phyloP scores from a whole-genome alignment of 2,888 invertebrate genomes.

The Boloria euphrosyne region DNA sequence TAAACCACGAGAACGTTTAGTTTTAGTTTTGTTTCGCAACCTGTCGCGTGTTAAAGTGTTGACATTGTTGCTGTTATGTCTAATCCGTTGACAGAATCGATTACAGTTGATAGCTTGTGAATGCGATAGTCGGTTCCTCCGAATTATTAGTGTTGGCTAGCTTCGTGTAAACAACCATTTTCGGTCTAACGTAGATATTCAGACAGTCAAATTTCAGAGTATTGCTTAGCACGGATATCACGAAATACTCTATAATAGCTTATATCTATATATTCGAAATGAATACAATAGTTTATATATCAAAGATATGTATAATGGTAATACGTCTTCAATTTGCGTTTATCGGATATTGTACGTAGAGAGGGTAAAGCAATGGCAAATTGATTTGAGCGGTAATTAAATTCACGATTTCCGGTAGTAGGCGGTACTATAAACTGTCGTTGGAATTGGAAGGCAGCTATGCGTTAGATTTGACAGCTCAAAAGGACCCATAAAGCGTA shows the following conservation, averaged over 20 bases:
- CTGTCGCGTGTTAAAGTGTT: constrained; percentile 19
- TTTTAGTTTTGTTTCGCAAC: background rate
- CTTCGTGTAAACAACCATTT: background rate
- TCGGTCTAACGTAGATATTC: background rate
- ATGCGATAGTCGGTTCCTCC: constrained; percentile 2
- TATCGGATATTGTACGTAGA: too few relatives aligned
- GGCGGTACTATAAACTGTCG: background rate
- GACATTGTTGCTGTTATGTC: constrained; percentile 3
- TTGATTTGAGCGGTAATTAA: too few relatives aligned
- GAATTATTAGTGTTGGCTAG: constrained; percentile 3
- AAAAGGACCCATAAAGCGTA: background rate
- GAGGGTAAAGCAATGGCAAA: too few relatives aligned
- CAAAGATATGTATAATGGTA: too few relatives aligned
- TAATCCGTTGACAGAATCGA: constrained; percentile 15
- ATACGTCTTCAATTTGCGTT: too few relatives aligned
- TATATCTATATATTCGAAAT: too few relatives aligned
- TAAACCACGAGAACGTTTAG: too few relatives aligned
- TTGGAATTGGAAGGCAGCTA: background rate
- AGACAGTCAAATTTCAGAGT: background rate
- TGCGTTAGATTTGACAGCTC: background rate
- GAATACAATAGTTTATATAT: too few relatives aligned
- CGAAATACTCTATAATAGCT: background rate
- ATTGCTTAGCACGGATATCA: background rate
- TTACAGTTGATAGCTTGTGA: constrained; percentile 3
- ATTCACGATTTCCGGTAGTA: too few relatives aligned